These are phyloP conservation scores for Leucophenga varia DNA, from an alignment of 1,140 invertebrate genomes.

Conservation along the genomic window DNA sequence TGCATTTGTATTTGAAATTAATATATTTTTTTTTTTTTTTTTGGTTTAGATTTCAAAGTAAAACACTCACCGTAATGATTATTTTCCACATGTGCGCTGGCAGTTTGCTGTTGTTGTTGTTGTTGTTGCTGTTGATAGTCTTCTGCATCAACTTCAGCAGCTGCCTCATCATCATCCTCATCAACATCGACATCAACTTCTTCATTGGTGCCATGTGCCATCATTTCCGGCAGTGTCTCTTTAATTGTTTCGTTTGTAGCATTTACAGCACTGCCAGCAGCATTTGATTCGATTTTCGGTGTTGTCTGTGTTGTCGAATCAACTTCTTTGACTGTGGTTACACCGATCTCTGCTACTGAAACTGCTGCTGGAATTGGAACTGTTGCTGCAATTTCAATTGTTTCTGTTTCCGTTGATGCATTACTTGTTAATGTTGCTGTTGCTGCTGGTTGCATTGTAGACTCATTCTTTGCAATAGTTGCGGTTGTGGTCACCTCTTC, in stretches of 20 bases:
- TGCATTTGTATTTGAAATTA: constrained; percentile 6
- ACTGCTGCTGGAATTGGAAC: constrained; percentile 6
- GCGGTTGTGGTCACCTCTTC: constrained; percentile 15
- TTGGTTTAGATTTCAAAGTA: too few species aligned
- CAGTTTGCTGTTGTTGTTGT: constrained; percentile 39
- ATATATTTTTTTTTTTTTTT: too few species aligned
- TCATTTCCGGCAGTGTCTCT: too few species aligned
- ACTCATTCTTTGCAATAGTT: neutral
- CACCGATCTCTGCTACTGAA: constrained; percentile 6
- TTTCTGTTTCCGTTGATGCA: neutral
- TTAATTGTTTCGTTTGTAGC: too few species aligned
- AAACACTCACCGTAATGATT: constrained; percentile 79
- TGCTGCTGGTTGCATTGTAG: constrained; percentile 6
- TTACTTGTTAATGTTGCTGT: neutral
- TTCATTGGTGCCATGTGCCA: neutral
- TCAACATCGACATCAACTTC: constrained; percentile 9
- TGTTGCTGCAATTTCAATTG: too few species aligned
- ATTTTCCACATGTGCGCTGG: constrained; percentile 77
- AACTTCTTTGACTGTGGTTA: constrained; percentile 37
- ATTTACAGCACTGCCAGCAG: constrained; percentile 12
- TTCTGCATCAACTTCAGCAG: constrained; percentile 28
- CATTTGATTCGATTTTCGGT: constrained; percentile 35
- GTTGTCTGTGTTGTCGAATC: constrained; percentile 51
- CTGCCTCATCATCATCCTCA: constrained; percentile 8
- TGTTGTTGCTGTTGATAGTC: neutral